Conservation (phyloP, 1,140 invertebrate genomes). For the Apis florea region DNA sequence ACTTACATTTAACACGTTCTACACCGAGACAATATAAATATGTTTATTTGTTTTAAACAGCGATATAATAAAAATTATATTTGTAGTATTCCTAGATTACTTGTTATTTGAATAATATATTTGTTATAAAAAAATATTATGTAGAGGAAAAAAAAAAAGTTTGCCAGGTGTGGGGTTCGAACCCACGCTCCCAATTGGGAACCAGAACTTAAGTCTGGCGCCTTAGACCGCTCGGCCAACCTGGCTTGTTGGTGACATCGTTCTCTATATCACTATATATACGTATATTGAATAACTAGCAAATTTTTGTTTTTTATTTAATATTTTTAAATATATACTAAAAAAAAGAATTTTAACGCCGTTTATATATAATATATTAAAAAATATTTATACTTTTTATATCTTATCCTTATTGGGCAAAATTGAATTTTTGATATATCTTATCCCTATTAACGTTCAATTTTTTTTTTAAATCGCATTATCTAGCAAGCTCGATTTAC, state of each 20-base stretch:
- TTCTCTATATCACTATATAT: background rate
- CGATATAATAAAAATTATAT: no score
- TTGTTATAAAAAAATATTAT: no score
- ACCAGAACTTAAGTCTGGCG: slow-evolving; percentile 83
- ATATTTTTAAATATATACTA: background rate
- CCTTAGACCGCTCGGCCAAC: slow-evolving; percentile 83
- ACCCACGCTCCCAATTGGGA: slow-evolving; percentile 75
- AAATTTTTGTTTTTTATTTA: background rate
- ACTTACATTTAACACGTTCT: no score
- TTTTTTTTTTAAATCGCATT: no score
- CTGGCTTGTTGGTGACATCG: slow-evolving; percentile 44
- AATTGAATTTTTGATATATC: no score
- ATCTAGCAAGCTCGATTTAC: no score
- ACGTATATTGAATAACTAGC: rapidly evolving
- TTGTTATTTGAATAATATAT: no score
- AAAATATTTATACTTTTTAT: background rate
- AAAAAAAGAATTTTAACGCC: background rate
- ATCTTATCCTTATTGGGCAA: no score
- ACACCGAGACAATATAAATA: no score
- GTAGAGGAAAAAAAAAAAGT: slow-evolving; percentile 36
- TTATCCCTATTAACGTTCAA: no score
- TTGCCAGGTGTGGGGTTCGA: slow-evolving; percentile 72
- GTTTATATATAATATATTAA: background rate
- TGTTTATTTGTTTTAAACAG: no score
- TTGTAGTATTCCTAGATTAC: no score